Base-by-base conservation (phyloP, 64 coral and sea anemone genomes). In the Dendronephthya gigantea region DNA sequence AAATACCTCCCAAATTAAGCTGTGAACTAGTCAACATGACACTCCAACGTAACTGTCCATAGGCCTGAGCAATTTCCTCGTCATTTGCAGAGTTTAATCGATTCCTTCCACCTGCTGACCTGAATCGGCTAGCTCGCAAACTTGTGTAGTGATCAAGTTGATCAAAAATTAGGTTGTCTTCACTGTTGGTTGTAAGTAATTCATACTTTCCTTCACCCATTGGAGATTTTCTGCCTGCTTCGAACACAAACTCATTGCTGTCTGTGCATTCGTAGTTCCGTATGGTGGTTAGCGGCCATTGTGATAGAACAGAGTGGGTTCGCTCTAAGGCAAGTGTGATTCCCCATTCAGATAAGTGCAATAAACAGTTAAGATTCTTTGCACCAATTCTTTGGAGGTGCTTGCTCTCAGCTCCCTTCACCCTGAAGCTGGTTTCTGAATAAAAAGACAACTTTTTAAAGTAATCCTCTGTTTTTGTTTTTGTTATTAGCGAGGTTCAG, bases 201-300 rank as follows among this genome's bases (percentile, higher is more conserved):
- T 79, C 89, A 55, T 93, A 98, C 37, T 88, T 90, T 69, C 95
- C 95, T 82, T 93, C 84, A 5, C 95, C 95, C 95, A 98, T 98
- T 0, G 95, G 95, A 40, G 95, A 90, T 19, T 88, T 88, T 40
- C 95, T 85, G 9, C 95, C 95, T 40, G 89, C 92, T 51, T 98
- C 95, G 91, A 98, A 98, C 23, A 82, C 87, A 43, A 98, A 98
- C 66, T 93, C 92, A 85, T 90, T 90, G 22, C 41, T 34, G 90
- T 98, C 95, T 28, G 91, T 83, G 35, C 89, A 90, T 62, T 98
- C 92, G 50, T 98, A 98, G 28, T 86, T 98, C 0, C 95, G 92
- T n/a, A 98, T 92, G 23, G 95, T 98, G 35, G 95, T 98, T 12
- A 98, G 85, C 10, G 95, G 95, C 95, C 95, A 98, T 83, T 98